Percentiles rank a stretch among this genome's conserved stretches.
These are phyloP conservation scores for Marcusenius ussheri DNA, from an alignment of 2,113 vertebrate genomes.

Conservation along the genomic window DNA sequence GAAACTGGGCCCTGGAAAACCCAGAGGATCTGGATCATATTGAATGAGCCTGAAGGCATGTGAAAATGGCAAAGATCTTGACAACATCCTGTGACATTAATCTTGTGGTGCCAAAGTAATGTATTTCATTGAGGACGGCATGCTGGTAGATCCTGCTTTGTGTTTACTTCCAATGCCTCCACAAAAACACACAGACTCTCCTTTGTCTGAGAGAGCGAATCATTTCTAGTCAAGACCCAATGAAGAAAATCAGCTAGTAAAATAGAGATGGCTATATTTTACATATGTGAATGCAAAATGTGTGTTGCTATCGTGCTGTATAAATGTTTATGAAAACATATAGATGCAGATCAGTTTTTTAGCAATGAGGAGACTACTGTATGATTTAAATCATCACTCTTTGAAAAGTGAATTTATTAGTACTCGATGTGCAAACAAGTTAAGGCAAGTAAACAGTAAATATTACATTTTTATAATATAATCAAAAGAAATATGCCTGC, in stretches of 20 bases:
- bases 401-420: not conserved
- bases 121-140: not conserved
- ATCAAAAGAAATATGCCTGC: not conserved
- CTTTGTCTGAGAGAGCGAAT: not conserved
- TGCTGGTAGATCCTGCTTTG: constrained; percentile 1
- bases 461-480: not conserved
- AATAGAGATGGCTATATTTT: not conserved
- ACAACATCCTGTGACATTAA: constrained; percentile 7
- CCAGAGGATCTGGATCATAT: not conserved
- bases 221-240: not conserved
- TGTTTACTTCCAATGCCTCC: constrained; percentile 1
- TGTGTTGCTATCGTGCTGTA: not conserved
- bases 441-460: not conserved
- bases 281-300: not conserved
- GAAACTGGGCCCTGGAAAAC: not conserved
- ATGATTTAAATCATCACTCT: not conserved
- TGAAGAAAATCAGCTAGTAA: not conserved
- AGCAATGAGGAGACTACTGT: not conserved
- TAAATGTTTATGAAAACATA: not conserved
- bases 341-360: not conserved
- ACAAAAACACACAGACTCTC: not conserved
- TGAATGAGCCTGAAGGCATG: constrained; percentile 5
- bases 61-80: not conserved
- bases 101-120: not conserved
- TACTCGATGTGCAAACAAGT: not conserved